Conservation (phyloP, 1,140 invertebrate species). For the Mycetomoellerius zeteki region DNA sequence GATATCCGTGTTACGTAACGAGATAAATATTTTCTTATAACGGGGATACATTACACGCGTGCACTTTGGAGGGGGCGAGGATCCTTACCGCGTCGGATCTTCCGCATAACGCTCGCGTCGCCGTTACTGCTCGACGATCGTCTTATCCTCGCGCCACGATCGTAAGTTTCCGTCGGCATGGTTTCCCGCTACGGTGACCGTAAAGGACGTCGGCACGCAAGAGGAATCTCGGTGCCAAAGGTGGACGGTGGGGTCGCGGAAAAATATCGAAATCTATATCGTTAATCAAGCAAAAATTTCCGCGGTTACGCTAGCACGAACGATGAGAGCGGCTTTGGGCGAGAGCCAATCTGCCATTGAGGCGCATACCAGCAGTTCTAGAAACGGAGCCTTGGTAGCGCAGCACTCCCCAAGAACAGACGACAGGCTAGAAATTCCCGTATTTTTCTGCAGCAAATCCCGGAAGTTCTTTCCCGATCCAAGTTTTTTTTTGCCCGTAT, state of each 20-base stretch:
- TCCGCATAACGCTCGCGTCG: constrained; percentile 41
- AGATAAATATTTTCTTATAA: constrained; percentile 68
- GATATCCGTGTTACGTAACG: constrained; percentile 60
- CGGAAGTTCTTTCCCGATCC: not conserved
- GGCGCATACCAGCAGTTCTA: constrained; percentile 74
- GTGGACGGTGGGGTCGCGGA: constrained; percentile 31
- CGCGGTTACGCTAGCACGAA: constrained; percentile 79
- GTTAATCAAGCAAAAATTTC: constrained; percentile 84
- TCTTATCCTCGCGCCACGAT: constrained; percentile 43
- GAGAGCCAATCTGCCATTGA: constrained; percentile 80
- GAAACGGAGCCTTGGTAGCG: constrained; percentile 45
- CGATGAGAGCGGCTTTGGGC: constrained; percentile 80
- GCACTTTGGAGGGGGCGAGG: not conserved
- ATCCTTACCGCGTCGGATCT: constrained; percentile 35
- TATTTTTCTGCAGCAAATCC: constrained; percentile 76
- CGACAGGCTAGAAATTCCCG: constrained; percentile 73
- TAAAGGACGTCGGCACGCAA: constrained; percentile 45
- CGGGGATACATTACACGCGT: constrained; percentile 39
- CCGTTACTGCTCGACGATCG: constrained; percentile 26
- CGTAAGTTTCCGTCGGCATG: constrained; percentile 44
- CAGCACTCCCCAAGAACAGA: constrained; percentile 41
- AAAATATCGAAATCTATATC: constrained; percentile 82
- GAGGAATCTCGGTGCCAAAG: constrained; percentile 48
- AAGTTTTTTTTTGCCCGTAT: not conserved
- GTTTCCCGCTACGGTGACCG: constrained; percentile 57